Conservation (phyloP, 2,888 invertebrate genomes). For the Galerucella nymphaeae region DNA sequence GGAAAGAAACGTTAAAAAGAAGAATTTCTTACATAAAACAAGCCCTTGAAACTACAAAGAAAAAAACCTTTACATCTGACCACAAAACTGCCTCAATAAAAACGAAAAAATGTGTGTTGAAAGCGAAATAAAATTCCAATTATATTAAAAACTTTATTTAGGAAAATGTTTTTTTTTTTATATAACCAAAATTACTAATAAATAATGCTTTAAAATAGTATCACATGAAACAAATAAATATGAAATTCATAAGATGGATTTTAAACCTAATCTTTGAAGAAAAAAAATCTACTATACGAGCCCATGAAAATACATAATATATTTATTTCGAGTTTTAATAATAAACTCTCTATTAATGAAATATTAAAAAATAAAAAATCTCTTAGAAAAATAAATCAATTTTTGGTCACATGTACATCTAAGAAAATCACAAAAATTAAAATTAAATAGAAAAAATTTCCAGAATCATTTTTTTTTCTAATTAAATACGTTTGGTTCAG, state of each 20-base stretch:
- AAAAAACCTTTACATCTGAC: neutral
- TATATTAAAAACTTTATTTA: slow-evolving; percentile 36
- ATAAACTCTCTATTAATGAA: slow-evolving; percentile 32
- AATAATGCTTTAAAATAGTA: slow-evolving; percentile 52
- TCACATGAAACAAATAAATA: slow-evolving; percentile 52
- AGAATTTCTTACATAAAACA: slow-evolving; percentile 42
- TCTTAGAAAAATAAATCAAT: slow-evolving; percentile 50
- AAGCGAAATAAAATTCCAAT: slow-evolving; percentile 14
- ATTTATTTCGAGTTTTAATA: slow-evolving; percentile 26
- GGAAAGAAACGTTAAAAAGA: slow-evolving; percentile 46
- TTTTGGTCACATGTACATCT: slow-evolving; percentile 47
- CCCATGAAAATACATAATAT: neutral
- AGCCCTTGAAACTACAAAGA: slow-evolving; percentile 23
- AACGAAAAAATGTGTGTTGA: slow-evolving; percentile 8
- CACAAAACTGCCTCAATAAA: neutral
- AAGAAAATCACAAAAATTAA: slow-evolving; percentile 41
- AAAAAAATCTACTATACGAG: neutral
- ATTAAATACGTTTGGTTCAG: neutral
- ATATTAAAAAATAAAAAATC: slow-evolving; percentile 39
- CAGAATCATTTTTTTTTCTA: neutral
- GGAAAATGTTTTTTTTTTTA: slow-evolving; percentile 35
- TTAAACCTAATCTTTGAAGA: slow-evolving; percentile 24
- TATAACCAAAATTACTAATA: slow-evolving; percentile 43
- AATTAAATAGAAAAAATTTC: neutral
- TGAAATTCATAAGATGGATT: slow-evolving; percentile 32